A percentile compares a stretch with the other conserved stretches of the same genome.
These are phyloP conservation scores for Melanotaenia boesemani DNA, from an alignment of 2,797 vertebrate genomes.

Conservation along the genomic window DNA sequence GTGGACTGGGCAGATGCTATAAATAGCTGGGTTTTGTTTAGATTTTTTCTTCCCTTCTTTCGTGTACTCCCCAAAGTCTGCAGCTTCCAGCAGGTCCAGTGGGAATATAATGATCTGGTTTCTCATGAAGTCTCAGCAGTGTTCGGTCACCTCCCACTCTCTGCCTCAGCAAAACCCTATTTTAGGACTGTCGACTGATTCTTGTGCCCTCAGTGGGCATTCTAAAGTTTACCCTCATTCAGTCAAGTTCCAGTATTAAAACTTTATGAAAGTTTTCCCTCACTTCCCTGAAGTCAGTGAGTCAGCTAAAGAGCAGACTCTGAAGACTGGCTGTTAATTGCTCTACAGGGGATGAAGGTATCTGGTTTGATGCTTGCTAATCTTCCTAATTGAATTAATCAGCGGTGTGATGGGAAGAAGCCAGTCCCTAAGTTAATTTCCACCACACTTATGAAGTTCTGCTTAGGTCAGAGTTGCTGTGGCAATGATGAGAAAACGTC, in stretches of 20 bases:
- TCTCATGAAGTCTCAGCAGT: conserved; percentile 54
- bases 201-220: conserved; percentile 43
- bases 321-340: conserved; percentile 26
- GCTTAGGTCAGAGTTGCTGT: conserved; percentile 29
- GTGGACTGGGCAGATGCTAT: conserved; percentile 53
- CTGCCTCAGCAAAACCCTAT: conserved; percentile 75
- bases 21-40: conserved; percentile 63
- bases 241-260: conserved; percentile 35
- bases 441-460: conserved; percentile 32
- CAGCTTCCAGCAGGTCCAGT: conserved; percentile 46
- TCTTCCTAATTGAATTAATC: conserved; percentile 78
- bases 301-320: conserved; percentile 18
- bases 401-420: conserved; percentile 65
- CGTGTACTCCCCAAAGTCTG: conserved; percentile 48
- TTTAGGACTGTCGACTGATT: conserved; percentile 66
- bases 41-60: background rate
- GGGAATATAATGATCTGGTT: conserved; percentile 58
- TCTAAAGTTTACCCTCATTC: conserved; percentile 45
- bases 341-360: conserved; percentile 58
- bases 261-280: conserved; percentile 5
- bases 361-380: conserved; percentile 66
- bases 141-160: conserved; percentile 60
- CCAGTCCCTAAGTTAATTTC: conserved; percentile 48
- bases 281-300: conserved; percentile 12
- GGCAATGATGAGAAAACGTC: background rate